Evolutionary conservation across 2,797 vertebrate species (phyloP).

Genomic region (Protonibea diacanthus): DNA sequence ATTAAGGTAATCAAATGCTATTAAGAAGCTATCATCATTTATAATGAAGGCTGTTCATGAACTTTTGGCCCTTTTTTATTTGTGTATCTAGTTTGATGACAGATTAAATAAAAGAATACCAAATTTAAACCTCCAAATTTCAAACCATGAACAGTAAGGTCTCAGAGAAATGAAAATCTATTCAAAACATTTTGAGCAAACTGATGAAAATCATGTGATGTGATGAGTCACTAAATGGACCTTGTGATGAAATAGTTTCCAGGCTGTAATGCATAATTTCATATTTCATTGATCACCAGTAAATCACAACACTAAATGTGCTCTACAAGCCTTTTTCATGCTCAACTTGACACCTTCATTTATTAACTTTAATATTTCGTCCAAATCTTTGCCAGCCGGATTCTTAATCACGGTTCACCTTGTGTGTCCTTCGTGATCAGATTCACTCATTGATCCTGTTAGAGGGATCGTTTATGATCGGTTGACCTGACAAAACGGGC

Average conservation of each 20-base stretch:
- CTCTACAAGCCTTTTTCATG: slow-evolving; percentile 4
- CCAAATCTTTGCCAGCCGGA: slow-evolving; percentile 28
- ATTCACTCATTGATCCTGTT: slow-evolving; percentile 62
- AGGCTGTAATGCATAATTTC: slow-evolving; percentile 1
- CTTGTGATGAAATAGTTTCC: background rate
- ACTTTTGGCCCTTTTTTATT: no score
- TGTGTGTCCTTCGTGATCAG: slow-evolving; percentile 62
- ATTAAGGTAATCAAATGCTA: no score
- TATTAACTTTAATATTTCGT: slow-evolving; percentile 8
- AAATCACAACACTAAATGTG: slow-evolving; percentile 9
- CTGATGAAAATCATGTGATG: background rate
- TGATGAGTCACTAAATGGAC: background rate
- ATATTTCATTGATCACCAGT: background rate
- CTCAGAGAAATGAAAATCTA: background rate
- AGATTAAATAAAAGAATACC: no score
- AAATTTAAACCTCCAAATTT: no score
- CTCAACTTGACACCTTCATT: slow-evolving; percentile 27
- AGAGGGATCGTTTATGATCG: slow-evolving; percentile 51
- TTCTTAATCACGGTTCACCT: slow-evolving; percentile 54
- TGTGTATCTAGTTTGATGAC: no score
- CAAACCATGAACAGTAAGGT: no score
- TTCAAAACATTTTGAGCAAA: background rate
- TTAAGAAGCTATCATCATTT: no score
- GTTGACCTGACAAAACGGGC: slow-evolving; percentile 31
- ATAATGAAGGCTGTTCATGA: no score